These are phyloP conservation scores for Ceratina australensis DNA, from an alignment of 1,140 invertebrate species.

Conservation along the genomic window DNA sequence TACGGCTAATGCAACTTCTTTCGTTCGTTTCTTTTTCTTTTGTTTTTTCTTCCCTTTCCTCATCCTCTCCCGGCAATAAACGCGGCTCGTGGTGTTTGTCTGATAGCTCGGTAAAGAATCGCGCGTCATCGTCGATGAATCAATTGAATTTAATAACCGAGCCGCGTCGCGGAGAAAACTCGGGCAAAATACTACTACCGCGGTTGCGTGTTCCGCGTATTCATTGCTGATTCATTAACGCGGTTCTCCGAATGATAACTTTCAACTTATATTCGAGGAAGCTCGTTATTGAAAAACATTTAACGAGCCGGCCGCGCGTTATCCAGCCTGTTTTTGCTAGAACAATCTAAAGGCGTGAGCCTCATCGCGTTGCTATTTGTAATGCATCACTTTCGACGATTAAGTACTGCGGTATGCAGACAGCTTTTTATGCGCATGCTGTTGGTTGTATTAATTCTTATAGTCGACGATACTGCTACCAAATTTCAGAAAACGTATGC, in stretches of 20 bases:
- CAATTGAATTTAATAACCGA: constrained; percentile 38
- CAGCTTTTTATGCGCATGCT: no score
- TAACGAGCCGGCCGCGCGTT: constrained; percentile 9
- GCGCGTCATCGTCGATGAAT: constrained; percentile 25
- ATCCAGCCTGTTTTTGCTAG: neutral
- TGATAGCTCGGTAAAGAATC: neutral
- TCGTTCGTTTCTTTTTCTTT: neutral
- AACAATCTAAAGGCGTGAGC: no score
- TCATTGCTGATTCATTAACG: constrained; percentile 1
- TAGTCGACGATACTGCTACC: no score
- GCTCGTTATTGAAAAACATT: neutral
- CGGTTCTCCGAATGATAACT: neutral
- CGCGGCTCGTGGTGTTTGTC: no score
- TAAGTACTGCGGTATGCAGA: no score
- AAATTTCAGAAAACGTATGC: no score
- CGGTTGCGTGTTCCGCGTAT: neutral
- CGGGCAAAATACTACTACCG: constrained; percentile 1
- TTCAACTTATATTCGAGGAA: neutral
- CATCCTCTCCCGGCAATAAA: neutral
- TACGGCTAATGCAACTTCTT: neutral
- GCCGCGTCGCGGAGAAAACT: constrained; percentile 10
- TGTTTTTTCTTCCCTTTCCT: no score
- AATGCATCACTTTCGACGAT: no score
- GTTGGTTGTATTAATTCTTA: no score
- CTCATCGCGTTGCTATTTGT: no score